Evolutionary conservation across 2,888 invertebrate genomes (phyloP).

Genomic region (Ctenicera cuprea): DNA sequence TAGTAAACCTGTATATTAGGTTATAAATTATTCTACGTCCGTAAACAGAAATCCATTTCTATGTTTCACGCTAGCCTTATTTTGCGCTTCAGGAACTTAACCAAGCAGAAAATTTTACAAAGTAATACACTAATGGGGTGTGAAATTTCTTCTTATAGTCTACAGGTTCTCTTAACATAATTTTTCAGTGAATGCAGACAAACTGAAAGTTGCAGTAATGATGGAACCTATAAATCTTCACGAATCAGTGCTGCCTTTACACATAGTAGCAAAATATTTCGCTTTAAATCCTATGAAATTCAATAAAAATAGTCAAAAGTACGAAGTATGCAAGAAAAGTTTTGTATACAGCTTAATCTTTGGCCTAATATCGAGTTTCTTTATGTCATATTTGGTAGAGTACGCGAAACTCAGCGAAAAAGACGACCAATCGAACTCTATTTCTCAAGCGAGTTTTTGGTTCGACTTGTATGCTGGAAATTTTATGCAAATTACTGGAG

Average conservation of each 20-base stretch:
- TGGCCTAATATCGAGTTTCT: slow-evolving; percentile 7
- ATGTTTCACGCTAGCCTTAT: too few relatives aligned
- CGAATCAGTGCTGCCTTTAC: slow-evolving; percentile 42
- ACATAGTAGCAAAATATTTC: slow-evolving; percentile 33
- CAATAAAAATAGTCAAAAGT: slow-evolving; percentile 26
- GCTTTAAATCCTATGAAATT: slow-evolving; percentile 42
- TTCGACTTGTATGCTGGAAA: slow-evolving; percentile 51
- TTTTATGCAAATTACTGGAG: slow-evolving; percentile 40
- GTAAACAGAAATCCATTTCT: too few relatives aligned
- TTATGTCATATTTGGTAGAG: slow-evolving; percentile 37
- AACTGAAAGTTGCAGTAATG: slow-evolving; percentile 8
- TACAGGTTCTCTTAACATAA: too few relatives aligned
- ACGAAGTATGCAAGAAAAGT: slow-evolving; percentile 34
- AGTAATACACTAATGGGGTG: too few relatives aligned
- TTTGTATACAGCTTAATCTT: slow-evolving; percentile 38
- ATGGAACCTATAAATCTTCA: slow-evolving; percentile 39
- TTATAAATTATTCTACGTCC: too few relatives aligned
- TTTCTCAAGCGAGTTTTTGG: slow-evolving; percentile 52
- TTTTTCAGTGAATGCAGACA: too few relatives aligned
- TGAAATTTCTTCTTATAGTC: too few relatives aligned
- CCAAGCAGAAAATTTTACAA: too few relatives aligned
- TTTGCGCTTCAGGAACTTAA: too few relatives aligned
- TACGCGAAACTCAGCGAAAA: slow-evolving; percentile 17
- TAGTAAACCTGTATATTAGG: too few relatives aligned
- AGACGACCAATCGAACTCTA: neutral